A percentile compares a stretch with the other conserved stretches of the same genome.
phyloP scores from a whole-genome alignment of 2,113 vertebrate genomes.

The Sorex araneus region DNA sequence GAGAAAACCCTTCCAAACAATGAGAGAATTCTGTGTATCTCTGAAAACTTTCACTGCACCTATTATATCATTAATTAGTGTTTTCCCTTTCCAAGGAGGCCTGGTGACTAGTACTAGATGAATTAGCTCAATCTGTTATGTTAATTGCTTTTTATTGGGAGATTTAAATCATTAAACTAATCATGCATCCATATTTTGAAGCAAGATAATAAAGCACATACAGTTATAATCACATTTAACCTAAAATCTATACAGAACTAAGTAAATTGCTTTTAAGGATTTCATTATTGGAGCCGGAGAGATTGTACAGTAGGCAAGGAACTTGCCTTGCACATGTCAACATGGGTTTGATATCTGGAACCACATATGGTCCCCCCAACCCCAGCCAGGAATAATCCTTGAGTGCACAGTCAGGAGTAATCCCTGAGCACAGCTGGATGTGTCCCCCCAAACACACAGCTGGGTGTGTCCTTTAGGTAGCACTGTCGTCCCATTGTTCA shows the following conservation, averaged over 20 bases:
- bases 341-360: too few species aligned
- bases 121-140: constrained; percentile 54
- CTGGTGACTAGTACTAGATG: constrained; percentile 53
- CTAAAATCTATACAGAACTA: constrained; percentile 32
- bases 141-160: constrained; percentile 76
- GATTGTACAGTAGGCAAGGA: too few species aligned
- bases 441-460: too few species aligned
- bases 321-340: too few species aligned
- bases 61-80: constrained; percentile 67
- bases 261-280: constrained; percentile 64
- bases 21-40: constrained; percentile 41
- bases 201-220: constrained; percentile 71
- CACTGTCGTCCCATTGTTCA: too few species aligned
- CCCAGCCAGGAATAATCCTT: too few species aligned
- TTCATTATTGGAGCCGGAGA: neutral
- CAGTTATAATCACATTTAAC: constrained; percentile 67
- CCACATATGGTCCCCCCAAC: too few species aligned
- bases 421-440: too few species aligned
- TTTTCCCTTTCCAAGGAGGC: constrained; percentile 59
- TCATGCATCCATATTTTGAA: constrained; percentile 74
- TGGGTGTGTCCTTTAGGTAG: too few species aligned
- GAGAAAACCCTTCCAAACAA: neutral
- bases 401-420: too few species aligned
- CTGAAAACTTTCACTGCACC: neutral
- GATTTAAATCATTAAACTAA: constrained; percentile 75